These are phyloP conservation scores for Stylophora pistillata DNA, from an alignment of 64 coral and sea anemone genomes.

Conservation along the genomic window DNA sequence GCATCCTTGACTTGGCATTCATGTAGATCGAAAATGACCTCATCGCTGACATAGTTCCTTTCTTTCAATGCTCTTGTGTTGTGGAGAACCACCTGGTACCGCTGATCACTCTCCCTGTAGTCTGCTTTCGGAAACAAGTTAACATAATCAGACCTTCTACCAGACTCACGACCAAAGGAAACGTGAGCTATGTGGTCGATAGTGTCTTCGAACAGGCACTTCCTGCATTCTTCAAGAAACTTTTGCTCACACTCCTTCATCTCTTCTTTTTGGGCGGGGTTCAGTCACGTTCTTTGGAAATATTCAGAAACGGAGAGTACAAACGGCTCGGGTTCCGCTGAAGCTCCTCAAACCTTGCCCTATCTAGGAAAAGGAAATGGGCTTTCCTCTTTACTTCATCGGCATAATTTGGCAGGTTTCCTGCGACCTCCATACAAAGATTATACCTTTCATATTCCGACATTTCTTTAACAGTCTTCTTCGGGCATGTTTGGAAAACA, in stretches of 20 bases:
- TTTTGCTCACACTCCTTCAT: neutral
- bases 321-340: conserved; percentile 10
- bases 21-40: conserved; percentile 5
- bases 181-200: conserved; percentile 33
- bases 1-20: neutral
- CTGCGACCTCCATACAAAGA: neutral
- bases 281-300: neutral
- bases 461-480: conserved; percentile 12
- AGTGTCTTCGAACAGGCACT: neutral
- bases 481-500: conserved; percentile 25
- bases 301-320: conserved; percentile 10
- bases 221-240: conserved; percentile 34
- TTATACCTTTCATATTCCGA: neutral
- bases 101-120: conserved; percentile 9
- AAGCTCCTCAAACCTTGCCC: neutral
- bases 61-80: conserved; percentile 16
- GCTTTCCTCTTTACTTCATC: neutral
- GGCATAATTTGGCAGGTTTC: neutral
- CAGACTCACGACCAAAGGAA: conserved; percentile 1
- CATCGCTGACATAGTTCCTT: conserved; percentile 44
- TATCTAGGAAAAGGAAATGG: neutral
- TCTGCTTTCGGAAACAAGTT: neutral
- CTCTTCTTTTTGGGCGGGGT: neutral
- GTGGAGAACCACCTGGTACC: conserved; percentile 36
- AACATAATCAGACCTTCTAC: neutral